Evolutionary conservation across 2,888 invertebrate species (phyloP).

Genomic region (Micropterix aruncella): DNA sequence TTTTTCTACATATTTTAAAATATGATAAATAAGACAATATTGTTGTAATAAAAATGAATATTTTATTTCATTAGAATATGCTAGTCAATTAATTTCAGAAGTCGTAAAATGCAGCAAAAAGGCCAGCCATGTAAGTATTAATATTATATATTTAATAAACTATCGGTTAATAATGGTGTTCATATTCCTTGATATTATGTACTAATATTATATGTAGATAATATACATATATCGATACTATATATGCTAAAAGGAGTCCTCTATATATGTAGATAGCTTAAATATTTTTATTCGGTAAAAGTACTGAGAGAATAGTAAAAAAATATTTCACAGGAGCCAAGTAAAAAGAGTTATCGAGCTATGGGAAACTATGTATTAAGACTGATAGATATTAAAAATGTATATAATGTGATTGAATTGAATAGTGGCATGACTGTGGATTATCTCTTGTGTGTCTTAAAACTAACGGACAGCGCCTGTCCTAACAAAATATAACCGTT

Average conservation of each 20-base stretch:
- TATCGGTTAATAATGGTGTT: not conserved
- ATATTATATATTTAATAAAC: not conserved
- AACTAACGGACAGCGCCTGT: constrained; percentile 38
- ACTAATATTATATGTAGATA: not conserved
- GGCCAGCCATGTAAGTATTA: not conserved
- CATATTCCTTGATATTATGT: not conserved
- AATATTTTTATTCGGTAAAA: not conserved
- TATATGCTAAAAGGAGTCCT: not conserved
- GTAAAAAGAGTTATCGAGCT: not conserved
- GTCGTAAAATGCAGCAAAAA: not conserved
- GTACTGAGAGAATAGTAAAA: not conserved
- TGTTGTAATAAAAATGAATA: not conserved
- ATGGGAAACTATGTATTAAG: not conserved
- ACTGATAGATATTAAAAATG: not conserved
- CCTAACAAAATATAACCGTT: constrained; percentile 35
- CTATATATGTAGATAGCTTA: not conserved
- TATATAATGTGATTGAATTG: not conserved
- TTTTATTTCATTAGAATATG: not conserved
- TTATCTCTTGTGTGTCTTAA: constrained; percentile 42
- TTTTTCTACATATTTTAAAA: too few relatives aligned
- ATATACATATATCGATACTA: not conserved
- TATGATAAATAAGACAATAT: not conserved
- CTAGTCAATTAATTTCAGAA: not conserved
- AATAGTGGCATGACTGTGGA: constrained; percentile 17
- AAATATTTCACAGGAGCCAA: not conserved